Conservation (phyloP, 2,888 invertebrate genomes). For the Gymnoscelis rufifasciata region DNA sequence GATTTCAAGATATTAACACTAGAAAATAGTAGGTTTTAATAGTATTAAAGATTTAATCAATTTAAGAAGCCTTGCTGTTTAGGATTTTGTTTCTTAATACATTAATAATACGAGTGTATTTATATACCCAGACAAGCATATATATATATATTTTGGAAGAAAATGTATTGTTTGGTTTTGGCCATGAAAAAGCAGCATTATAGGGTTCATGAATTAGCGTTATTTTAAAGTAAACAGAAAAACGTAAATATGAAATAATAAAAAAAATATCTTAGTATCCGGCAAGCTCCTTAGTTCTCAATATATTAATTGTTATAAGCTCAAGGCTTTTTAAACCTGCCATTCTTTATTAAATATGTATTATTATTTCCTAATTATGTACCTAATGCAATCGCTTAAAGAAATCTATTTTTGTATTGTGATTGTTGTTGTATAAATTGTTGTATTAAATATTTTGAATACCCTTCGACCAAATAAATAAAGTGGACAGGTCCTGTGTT, state of each 20-base stretch:
- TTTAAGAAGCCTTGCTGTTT: no score
- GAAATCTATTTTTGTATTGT: constrained; percentile 17
- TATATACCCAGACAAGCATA: no score
- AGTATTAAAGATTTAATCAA: no score
- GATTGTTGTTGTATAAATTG: constrained; percentile 19
- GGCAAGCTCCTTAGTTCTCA: constrained; percentile 9
- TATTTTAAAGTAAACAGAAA: no score
- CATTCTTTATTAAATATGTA: constrained; percentile 12
- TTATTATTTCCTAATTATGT: constrained; percentile 11
- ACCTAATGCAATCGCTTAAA: constrained; percentile 14
- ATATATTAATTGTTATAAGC: constrained; percentile 16
- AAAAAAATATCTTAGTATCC: neutral
- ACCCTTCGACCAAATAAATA: constrained; percentile 22
- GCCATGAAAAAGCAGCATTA: neutral
- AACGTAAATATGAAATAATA: no score
- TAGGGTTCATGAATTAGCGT: no score
- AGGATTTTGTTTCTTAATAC: no score
- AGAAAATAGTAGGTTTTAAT: no score
- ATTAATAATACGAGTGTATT: no score
- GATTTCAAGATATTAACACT: no score
- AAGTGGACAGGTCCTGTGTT: constrained; percentile 14
- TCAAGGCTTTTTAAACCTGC: constrained; percentile 7
- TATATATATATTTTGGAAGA: no score
- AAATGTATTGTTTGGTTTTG: neutral
- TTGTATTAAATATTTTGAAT: constrained; percentile 6